These are phyloP conservation scores for Aphelenchoides avenae DNA, from an alignment of 1,140 invertebrate species.

Conservation along the genomic window DNA sequence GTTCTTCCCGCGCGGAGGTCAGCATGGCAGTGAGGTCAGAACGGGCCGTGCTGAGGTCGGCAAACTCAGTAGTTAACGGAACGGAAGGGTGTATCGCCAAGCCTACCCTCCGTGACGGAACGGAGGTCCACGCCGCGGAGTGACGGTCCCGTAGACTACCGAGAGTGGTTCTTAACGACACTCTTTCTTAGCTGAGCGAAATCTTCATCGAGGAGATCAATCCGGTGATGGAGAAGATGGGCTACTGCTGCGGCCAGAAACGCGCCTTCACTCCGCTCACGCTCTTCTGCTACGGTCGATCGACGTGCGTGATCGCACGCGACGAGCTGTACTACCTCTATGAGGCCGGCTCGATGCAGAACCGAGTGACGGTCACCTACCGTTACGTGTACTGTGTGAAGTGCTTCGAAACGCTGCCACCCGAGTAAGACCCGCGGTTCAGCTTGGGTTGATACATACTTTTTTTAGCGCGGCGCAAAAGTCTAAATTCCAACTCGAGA, in stretches of 20 bases:
- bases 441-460: constrained; percentile 8
- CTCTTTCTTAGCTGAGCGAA: constrained; percentile 76
- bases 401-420: constrained; percentile 98
- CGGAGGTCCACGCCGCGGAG: too few relatives aligned
- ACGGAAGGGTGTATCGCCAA: too few relatives aligned
- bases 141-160: too few relatives aligned
- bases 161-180: too few relatives aligned
- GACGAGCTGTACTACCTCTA: constrained; percentile 97
- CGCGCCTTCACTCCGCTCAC: constrained; percentile 98
- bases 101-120: too few relatives aligned
- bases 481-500: constrained; percentile 92
- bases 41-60: too few relatives aligned
- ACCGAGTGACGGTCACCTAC: constrained; percentile 67
- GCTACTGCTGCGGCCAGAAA: constrained; percentile 96
- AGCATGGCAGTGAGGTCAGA: too few relatives aligned
- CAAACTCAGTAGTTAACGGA: too few relatives aligned
- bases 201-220: constrained; percentile 96
- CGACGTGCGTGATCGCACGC: constrained; percentile 91
- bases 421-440: constrained; percentile 74
- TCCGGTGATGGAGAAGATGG: constrained; percentile 92
- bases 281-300: constrained; percentile 95
- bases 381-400: constrained; percentile 99
- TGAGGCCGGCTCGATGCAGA: constrained; percentile 72
- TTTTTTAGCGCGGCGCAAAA: constrained; percentile 84
- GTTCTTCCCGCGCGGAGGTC: too few relatives aligned